phyloP scores from a whole-genome alignment of 2,888 invertebrate species.

The Microdon myrmicae region DNA sequence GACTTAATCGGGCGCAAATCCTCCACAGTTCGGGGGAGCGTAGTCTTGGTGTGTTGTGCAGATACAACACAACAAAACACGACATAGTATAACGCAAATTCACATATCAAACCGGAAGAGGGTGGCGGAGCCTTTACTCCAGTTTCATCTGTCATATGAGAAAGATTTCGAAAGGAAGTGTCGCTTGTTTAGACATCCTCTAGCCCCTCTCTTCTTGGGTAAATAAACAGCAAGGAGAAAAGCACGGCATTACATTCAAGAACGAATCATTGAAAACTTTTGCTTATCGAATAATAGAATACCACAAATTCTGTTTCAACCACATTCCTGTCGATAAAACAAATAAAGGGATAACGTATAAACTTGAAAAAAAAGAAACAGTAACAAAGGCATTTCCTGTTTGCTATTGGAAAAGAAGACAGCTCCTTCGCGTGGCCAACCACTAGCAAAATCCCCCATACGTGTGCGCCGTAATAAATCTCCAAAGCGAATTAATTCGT shows the following conservation, averaged over 20 bases:
- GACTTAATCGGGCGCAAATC: slow-evolving; percentile 33
- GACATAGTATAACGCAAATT: too few species aligned
- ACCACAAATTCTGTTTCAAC: neutral
- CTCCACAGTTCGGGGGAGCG: slow-evolving; percentile 21
- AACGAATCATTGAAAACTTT: slow-evolving; percentile 38
- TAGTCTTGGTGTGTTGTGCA: neutral
- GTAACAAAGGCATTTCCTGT: slow-evolving; percentile 15
- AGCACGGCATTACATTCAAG: too few species aligned
- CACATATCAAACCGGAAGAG: slow-evolving; percentile 4
- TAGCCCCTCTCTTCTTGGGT: too few species aligned
- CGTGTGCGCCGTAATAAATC: slow-evolving; percentile 31
- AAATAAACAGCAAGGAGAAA: slow-evolving; percentile 2
- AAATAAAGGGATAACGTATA: slow-evolving; percentile 2
- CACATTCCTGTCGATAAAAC: neutral
- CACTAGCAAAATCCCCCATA: too few species aligned
- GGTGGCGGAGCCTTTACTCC: slow-evolving; percentile 32
- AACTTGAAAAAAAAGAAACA: neutral
- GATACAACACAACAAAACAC: too few species aligned
- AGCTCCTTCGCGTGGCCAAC: slow-evolving; percentile 13
- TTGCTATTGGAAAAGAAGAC: slow-evolving; percentile 16
- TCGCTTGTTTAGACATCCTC: slow-evolving; percentile 27
- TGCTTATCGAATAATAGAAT: slow-evolving; percentile 22
- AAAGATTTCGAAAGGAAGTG: too few species aligned
- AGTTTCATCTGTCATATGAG: too few species aligned
- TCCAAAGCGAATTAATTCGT: slow-evolving; percentile 39